Base-by-base conservation (phyloP, 1,140 invertebrate genomes). In the Holotrichia oblita region DNA sequence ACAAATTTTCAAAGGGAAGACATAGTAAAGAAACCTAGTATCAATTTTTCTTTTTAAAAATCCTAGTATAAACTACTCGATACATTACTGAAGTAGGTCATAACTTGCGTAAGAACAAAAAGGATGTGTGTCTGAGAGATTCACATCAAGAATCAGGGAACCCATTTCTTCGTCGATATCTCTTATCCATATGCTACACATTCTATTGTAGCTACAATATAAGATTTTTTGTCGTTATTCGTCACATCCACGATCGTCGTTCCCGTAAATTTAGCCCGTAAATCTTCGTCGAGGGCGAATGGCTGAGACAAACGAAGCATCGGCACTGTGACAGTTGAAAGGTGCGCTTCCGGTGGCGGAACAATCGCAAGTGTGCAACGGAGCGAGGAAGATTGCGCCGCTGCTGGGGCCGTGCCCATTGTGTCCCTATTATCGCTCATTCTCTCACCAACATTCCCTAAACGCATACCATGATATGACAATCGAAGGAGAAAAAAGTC, bases 341-440 rank as follows among this genome's bases (percentile, higher is more conserved):
- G 79, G 78, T 81, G 81, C 79, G 77, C 79, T 81, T 83, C 82
- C 81, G 81, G 81, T 77, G 78, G 79, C 73, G 73, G 79, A 81
- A 83, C 81, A 81, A 83, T 81, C 80, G 79, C 34, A 17, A 20
- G 75, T 72, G 80, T 61, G 80, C 82, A 83, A 77, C 82, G 83
- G 78, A 80, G 82, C 83, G 83, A 82, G 81, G 82, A 83, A 83
- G 81, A 83, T 84, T 84, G 80, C 81, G 83, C 82, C 55, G 78
- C 44, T 69, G 59, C 20, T 9, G 17, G 17, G 61, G 61, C 61
- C 61, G 61, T 69, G 61, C 61, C 61, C 61, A 69, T 69, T 12
- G 61, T 22, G 61, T 69, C 61, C 61, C 61, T 69, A 69, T 34
- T 55, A 55, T 55, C 48, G 48, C 48, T 17, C 48, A 55, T 55